Conservation (phyloP, 2,797 vertebrate genomes). For the Malacoctenus gilli region DNA sequence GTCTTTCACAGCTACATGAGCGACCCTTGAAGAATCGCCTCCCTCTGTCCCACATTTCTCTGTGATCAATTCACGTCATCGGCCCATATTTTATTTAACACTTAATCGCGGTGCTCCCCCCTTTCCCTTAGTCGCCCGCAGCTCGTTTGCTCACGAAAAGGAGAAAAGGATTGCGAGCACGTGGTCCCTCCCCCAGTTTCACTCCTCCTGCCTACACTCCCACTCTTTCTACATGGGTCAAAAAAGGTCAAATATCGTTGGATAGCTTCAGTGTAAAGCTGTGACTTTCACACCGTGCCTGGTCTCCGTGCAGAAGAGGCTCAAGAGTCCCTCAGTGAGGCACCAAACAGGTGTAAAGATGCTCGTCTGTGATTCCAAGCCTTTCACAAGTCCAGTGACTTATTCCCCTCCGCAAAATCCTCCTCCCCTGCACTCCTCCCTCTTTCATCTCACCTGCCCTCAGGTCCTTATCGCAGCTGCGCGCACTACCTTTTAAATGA, state of each 20-base stretch:
- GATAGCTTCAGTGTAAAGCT: slow-evolving; percentile 36
- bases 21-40: slow-evolving; percentile 74
- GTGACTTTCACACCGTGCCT: slow-evolving; percentile 20
- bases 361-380: slow-evolving; percentile 19
- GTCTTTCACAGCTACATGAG: slow-evolving; percentile 49
- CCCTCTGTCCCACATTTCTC: slow-evolving; percentile 60
- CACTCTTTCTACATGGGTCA: slow-evolving; percentile 3
- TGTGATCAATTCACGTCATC: slow-evolving; percentile 74
- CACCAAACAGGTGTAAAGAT: slow-evolving; percentile 27
- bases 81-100: slow-evolving; percentile 80
- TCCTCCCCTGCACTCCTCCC: slow-evolving; percentile 22
- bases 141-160: slow-evolving; percentile 57
- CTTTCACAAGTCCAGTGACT: slow-evolving; percentile 22
- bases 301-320: slow-evolving; percentile 9
- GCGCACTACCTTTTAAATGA: slow-evolving; percentile 36
- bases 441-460: slow-evolving; percentile 37
- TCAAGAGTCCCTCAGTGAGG: slow-evolving; percentile 25
- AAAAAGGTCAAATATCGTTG: slow-evolving; percentile 33
- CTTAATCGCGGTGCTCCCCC: slow-evolving; percentile 56
- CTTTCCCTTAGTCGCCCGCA: slow-evolving; percentile 23
- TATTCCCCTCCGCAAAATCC: slow-evolving; percentile 24
- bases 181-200: slow-evolving; percentile 31
- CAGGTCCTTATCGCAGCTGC: slow-evolving; percentile 20
- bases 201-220: background rate
- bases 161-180: slow-evolving; percentile 37